Conservation (phyloP, 2,888 invertebrate genomes). For the Aspidiotus rigidus region DNA sequence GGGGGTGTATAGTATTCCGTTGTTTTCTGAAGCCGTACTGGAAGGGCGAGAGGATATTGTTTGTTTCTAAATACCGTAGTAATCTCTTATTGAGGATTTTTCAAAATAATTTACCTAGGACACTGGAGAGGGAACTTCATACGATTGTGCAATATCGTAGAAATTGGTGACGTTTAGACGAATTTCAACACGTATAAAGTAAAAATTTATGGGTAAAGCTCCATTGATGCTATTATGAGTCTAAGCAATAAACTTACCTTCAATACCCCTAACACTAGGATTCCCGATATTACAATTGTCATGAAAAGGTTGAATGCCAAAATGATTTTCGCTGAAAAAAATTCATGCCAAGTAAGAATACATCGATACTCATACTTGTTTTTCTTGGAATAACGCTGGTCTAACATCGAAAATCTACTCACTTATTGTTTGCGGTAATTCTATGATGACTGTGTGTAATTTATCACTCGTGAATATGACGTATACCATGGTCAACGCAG, state of each 20-base stretch:
- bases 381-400: neutral
- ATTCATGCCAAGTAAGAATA: neutral
- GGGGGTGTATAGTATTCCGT: too few relatives aligned
- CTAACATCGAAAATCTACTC: constrained; percentile 7
- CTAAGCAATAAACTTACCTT: constrained; percentile 51
- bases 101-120: too few relatives aligned
- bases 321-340: constrained; percentile 62
- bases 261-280: constrained; percentile 63
- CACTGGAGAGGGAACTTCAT: too few relatives aligned
- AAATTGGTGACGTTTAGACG: too few relatives aligned
- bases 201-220: too few relatives aligned
- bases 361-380: constrained; percentile 36
- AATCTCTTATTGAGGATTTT: too few relatives aligned
- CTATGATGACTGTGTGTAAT: constrained; percentile 23
- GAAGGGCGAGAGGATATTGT: too few relatives aligned
- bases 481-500: constrained; percentile 22
- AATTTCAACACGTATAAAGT: too few relatives aligned
- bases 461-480: constrained; percentile 24
- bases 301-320: constrained; percentile 68
- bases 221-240: too few relatives aligned
- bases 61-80: too few relatives aligned
- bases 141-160: too few relatives aligned
- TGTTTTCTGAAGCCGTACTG: too few relatives aligned
- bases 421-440: constrained; percentile 21
- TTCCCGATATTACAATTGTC: constrained; percentile 69